These are phyloP conservation scores for Poeciliopsis paucimaculata DNA, from an alignment of 2,797 vertebrate genomes.

Conservation along the genomic window DNA sequence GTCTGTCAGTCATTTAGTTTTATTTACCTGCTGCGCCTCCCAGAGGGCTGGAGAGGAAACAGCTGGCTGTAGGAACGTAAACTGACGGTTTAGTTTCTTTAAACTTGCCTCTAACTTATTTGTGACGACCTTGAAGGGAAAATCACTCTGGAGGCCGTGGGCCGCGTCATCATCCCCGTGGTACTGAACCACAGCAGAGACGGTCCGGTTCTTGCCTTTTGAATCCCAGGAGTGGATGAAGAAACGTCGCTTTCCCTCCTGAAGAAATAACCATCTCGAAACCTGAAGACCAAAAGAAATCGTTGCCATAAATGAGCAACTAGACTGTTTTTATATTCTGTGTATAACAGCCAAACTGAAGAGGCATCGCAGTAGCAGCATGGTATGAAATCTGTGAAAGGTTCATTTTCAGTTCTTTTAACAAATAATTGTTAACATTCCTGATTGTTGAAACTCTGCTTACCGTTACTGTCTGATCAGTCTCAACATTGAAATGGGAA, in stretches of 20 bases:
- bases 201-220: constrained; percentile 41
- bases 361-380: background rate
- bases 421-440: background rate
- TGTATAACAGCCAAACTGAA: background rate
- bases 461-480: constrained; percentile 61
- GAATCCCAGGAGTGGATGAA: constrained; percentile 56
- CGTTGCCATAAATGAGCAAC: background rate
- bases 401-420: background rate
- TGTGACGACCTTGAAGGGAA: background rate
- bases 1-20: background rate
- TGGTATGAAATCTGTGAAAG: background rate
- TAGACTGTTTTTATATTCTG: background rate
- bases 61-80: background rate
- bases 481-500: constrained; percentile 51
- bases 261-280: constrained; percentile 53
- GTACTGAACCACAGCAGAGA: constrained; percentile 48
- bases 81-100: background rate
- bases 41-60: background rate
- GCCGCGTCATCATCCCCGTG: background rate
- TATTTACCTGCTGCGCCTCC: background rate
- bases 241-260: constrained; percentile 56
- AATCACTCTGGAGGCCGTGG: background rate
- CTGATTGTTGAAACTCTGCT: constrained; percentile 20
- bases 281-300: constrained; percentile 28
- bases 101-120: background rate